Evolutionary conservation across 2,113 vertebrate genomes (phyloP).

Genomic region (Macroglossus sobrinus): DNA sequence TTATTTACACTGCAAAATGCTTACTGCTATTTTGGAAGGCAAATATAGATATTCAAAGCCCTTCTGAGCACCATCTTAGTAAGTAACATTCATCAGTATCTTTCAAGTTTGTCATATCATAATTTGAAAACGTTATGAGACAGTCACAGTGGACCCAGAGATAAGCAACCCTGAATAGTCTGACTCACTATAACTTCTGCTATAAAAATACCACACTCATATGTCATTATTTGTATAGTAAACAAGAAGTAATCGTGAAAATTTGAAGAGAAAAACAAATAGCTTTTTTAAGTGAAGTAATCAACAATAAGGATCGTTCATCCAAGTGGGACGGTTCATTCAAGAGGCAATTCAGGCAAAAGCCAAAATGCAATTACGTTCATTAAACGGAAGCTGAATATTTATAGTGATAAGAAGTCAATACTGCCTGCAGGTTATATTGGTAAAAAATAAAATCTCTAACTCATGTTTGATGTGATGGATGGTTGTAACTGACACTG

Average conservation of each 20-base stretch:
- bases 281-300: background rate
- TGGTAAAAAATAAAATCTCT: background rate
- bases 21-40: background rate
- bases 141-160: background rate
- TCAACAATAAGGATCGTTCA: background rate
- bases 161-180: background rate
- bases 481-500: background rate
- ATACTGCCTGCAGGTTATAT: background rate
- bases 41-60: background rate
- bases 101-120: background rate
- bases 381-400: background rate
- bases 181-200: background rate
- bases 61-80: background rate
- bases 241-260: background rate
- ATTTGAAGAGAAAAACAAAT: background rate
- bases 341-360: background rate
- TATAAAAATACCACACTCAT: background rate
- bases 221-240: background rate
- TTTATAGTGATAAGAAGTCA: background rate
- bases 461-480: background rate
- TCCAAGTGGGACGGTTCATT: background rate
- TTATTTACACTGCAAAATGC: background rate
- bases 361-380: background rate
- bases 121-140: background rate
- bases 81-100: background rate